Evolutionary conservation across 2,888 invertebrate species (phyloP).

Genomic region (Furcula furcula): DNA sequence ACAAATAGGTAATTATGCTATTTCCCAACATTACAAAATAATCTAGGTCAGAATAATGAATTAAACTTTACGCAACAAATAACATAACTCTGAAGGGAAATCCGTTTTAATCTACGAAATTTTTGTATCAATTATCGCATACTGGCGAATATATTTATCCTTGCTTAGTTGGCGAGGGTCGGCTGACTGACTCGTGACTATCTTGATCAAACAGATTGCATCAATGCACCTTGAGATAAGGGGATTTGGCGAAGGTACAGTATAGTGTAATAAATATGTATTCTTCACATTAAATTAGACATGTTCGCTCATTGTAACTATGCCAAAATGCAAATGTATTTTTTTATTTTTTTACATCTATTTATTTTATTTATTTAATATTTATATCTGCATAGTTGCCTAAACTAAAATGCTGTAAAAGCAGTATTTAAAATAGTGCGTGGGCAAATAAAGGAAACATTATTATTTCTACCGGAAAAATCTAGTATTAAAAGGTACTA

Average conservation of each 20-base stretch:
- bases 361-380: no score
- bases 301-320: no score
- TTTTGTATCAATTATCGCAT: neutral
- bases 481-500: slow-evolving; percentile 5
- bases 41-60: neutral
- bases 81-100: neutral
- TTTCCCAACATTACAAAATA: neutral
- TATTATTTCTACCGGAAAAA: slow-evolving; percentile 2
- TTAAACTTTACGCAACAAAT: neutral
- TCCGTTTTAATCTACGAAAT: neutral
- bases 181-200: slow-evolving; percentile 7
- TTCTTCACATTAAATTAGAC: no score
- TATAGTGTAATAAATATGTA: no score
- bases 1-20: no score
- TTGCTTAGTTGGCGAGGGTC: neutral
- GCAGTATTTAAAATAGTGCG: no score
- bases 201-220: slow-evolving; percentile 9
- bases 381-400: no score
- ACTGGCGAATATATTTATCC: neutral
- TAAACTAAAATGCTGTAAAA: no score
- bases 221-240: slow-evolving; percentile 4
- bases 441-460: no score
- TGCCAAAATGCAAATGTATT: no score
- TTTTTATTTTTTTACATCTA: no score
- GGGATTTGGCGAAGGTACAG: slow-evolving; percentile 5